Base-by-base conservation (phyloP, 2,888 invertebrate genomes). In the Cerastoderma edule region DNA sequence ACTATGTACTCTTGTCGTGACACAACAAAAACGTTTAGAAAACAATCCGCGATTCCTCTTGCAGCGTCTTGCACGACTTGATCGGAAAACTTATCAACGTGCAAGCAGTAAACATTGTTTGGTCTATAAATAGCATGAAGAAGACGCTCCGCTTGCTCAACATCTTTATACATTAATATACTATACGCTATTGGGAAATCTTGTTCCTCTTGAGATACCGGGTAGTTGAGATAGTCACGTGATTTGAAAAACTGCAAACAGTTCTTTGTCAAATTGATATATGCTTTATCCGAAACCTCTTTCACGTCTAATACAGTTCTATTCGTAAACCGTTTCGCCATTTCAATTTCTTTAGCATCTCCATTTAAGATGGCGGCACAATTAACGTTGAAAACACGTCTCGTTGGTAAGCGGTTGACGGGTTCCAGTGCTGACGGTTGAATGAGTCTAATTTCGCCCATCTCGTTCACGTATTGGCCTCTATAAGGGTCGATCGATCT, bases 91-190 rank as follows among this genome's bases (percentile, higher is more conserved):
- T 72, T 78, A 75, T 92, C 92, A 1, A 92, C 86, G 75, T 92
- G 92, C n/a, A 92, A 75, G 77, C 92, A 92, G 75, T 90, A 92
- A 13, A 84, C 60, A 77, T 92, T 92, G 22, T 90, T 88, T 0
- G 91, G 90, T 50, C 87, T 79, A 67, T 92, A 92, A 27, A 92
- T 88, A 2, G 89, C 84, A 24, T 87, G 75, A 27, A 92, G 72
- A 5, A 92, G 78, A 24, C 86, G 71, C 64, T 89, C 91, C 1
- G 89, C 83, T 75, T 92, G 90, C 44, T 85, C 85, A 0, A 87
- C 80, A 22, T 91, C 85, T 68, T 87, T 85, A 69, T 91, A 89
- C 32, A 91, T 71, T 0, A 92, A 60, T 30, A 92, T 87, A 67
- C 87, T 90, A 68, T 84, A 92, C 0, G 92, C 91, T 5, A 92